phyloP scores from a whole-genome alignment of 2,113 vertebrate species.

The Cephalophus harveyi region DNA sequence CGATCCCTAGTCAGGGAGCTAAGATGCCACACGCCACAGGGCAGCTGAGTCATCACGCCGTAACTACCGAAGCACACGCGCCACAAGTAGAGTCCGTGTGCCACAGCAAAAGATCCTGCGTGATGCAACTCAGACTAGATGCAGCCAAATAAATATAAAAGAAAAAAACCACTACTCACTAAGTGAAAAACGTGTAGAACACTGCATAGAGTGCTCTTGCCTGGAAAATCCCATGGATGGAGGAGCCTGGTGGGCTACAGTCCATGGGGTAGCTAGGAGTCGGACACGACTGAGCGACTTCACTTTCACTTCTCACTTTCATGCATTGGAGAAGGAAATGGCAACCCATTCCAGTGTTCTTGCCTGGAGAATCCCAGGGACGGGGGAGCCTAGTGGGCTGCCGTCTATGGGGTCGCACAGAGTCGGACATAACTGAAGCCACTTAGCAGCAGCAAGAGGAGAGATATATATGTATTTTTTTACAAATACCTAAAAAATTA shows the following conservation, averaged over 20 bases:
- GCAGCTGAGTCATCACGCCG: background rate
- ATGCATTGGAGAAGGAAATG: too few relatives aligned
- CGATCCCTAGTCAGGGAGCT: background rate
- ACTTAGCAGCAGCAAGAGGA: background rate
- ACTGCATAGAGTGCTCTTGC: background rate
- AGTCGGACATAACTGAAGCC: background rate
- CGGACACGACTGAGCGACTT: fast-evolving
- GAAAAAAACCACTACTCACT: background rate
- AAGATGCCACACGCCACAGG: background rate
- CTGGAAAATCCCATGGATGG: background rate
- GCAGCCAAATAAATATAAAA: background rate
- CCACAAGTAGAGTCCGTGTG: background rate
- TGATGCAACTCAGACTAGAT: background rate
- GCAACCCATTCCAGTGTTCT: too few relatives aligned
- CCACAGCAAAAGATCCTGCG: background rate
- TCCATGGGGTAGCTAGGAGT: too few relatives aligned
- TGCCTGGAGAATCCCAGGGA: too few relatives aligned
- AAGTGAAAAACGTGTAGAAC: background rate
- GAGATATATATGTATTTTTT: background rate
- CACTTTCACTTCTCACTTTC: too few relatives aligned
- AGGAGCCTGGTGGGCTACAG: background rate
- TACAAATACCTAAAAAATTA: background rate
- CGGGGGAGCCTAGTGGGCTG: too few relatives aligned
- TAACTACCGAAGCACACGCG: background rate
- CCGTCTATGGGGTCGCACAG: too few relatives aligned